Base-by-base conservation (phyloP, 2,888 invertebrate genomes). In the Hemaris fuciformis region DNA sequence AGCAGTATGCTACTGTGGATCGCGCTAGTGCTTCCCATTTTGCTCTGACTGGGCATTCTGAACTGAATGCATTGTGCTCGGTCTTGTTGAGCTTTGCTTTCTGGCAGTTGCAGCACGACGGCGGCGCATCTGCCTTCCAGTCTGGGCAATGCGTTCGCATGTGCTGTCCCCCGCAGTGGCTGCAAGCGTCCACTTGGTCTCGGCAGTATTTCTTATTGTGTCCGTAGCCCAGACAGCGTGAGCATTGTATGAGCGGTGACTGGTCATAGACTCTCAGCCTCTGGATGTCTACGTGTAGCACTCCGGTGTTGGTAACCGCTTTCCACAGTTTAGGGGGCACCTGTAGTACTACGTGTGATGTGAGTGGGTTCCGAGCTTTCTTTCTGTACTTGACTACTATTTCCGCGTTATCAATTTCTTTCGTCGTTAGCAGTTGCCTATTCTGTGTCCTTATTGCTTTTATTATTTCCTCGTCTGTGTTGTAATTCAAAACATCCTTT, bases 161-260 rank as follows among this genome's bases (percentile, higher is more conserved):
- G 34, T 34, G 34, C 8, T 8, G 10, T 10, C 34, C 34, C 34
- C 34, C 34, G 0, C 34, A 34, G 34, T 34, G 34, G 2, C 34
- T 34, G 34, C 34, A 34, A 1, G 34, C 10, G 10, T 34, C 34
- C 10, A 34, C 34, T 34, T 34, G 34, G 8, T 34, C 34, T 0
- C 34, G 34, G 34, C 34, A 34, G 34, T 34, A 34, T 10, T 70
- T 0, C 66, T n/a, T n/a, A n/a, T n/a, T n/a, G n/a, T n/a, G n/a
- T n/a, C n/a, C n/a, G n/a, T n/a, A n/a, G n/a, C n/a, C 68, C 13
- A 70, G 56, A 58, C 73, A 73, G 3, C 31, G 27, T 1, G 67
- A 61, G 34, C 34, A 34, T 10, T 34, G 34, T 1, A 34, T 34
- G 34, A 34, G 10, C 34, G 34, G 34, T 34, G 34, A 34, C 10